Evolutionary conservation across 2,113 vertebrate species (phyloP), one percentile per base, ranked within the genome.

Genomic region (Poeciliopsis retropinna): DNA sequence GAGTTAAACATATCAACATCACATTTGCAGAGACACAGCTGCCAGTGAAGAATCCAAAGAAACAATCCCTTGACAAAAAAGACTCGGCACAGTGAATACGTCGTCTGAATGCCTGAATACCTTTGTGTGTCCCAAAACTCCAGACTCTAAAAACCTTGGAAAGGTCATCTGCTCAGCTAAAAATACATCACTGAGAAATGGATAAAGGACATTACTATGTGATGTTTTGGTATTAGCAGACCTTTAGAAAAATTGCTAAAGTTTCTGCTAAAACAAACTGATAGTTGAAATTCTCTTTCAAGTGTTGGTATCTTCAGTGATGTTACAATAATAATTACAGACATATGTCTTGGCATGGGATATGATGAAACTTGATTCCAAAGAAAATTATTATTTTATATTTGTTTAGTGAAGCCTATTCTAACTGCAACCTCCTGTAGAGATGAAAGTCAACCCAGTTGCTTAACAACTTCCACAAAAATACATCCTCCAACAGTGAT

Each of bases 151-250:
- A 47, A 47, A 47, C 70, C 39, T 63, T 87, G 41, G 28, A 88
- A 79, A 85, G 83, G 78, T 80, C 71, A 73, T 67, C 60, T 37
- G 57, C 79, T 73, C 22, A 39, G 63, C 75, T 88, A 81, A 90
- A 81, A 89, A 84, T 81, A 85, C 11, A 63, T 65, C 44, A 70
- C 65, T 60, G 29, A 27, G 31, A 60, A 70, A 85, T 44, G 7
- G 72, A 73, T 27, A 25, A 80, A 73, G 72, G 60, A 64, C 39
- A 77, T 67, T 67, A 60, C 70, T 82, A 39, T 60, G 62, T 67
- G 32, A 76, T 70, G 62, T 67, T 76, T 80, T 44, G 17, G 39
- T 25, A 32, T 15, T 30, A 63, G 63, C 8, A 54, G 69, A 41
- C 32, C 32, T 63, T 69, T 54, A 17, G 69, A 27, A 60, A 32